phyloP scores from a whole-genome alignment of 1,140 invertebrate species.

The Ips nitidus region DNA sequence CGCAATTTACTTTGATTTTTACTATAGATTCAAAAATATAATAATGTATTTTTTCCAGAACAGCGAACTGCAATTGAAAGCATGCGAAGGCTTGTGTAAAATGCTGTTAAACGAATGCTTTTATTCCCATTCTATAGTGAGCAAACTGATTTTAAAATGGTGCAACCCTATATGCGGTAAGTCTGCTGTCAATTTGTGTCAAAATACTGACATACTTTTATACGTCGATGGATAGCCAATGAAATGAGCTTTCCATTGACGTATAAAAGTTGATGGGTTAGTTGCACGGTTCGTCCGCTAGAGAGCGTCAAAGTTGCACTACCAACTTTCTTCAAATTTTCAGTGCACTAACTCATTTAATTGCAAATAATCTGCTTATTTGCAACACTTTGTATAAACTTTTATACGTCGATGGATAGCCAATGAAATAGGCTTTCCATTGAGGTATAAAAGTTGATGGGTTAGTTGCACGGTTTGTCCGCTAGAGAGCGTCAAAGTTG shows the following conservation, averaged over 20 bases:
- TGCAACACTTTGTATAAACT: no score
- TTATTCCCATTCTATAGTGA: constrained; percentile 30
- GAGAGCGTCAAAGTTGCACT: background rate
- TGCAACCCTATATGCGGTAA: constrained; percentile 31
- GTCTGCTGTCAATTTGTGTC: constrained; percentile 21
- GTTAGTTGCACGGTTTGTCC: no score
- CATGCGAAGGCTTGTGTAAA: constrained; percentile 35
- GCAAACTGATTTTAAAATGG: constrained; percentile 41
- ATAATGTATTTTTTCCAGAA: constrained; percentile 30
- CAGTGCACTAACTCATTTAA: background rate
- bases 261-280: background rate
- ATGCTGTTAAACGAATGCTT: constrained; percentile 36
- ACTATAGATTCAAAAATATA: constrained; percentile 3
- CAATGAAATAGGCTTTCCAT: no score
- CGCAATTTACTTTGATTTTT: background rate
- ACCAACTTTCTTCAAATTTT: background rate
- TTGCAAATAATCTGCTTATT: no score
- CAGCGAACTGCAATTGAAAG: constrained; percentile 37
- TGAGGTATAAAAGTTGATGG: no score
- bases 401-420: no score
- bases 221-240: no score
- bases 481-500: no score
- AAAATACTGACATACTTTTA: background rate
- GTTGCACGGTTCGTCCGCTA: background rate
- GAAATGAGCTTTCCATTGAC: no score